A percentile compares a stretch with the other conserved stretches of the same genome.
These are phyloP conservation scores for Monodelphis domestica DNA, from an alignment of 2,797 vertebrate genomes.

Conservation along the genomic window DNA sequence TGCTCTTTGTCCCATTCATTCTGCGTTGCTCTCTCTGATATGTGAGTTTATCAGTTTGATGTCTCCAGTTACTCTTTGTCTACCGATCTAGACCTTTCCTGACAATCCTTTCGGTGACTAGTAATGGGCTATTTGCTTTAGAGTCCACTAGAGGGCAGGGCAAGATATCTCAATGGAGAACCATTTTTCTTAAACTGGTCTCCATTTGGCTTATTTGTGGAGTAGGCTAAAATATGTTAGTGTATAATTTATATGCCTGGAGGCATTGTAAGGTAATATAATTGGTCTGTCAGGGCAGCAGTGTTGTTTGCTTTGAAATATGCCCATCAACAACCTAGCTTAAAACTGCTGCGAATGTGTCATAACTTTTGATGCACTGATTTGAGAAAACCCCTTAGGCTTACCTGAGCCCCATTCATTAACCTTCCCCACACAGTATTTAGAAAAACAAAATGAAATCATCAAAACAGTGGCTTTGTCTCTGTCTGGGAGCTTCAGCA, in stretches of 20 bases:
- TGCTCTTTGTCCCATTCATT: background rate
- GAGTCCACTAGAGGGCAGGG: constrained; percentile 83
- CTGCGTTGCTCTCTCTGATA: background rate
- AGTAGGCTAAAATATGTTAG: constrained; percentile 64
- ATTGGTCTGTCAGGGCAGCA: constrained; percentile 80
- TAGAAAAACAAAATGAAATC: constrained; percentile 47
- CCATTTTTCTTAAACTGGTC: background rate
- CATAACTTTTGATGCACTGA: constrained; percentile 73
- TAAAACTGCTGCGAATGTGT: constrained; percentile 66
- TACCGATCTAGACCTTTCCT: background rate
- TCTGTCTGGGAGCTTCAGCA: constrained; percentile 11
- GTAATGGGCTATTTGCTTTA: background rate
- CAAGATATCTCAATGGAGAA: constrained; percentile 43
- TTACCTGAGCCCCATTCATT: constrained; percentile 66
- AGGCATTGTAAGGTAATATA: constrained; percentile 81
- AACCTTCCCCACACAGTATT: constrained; percentile 54
- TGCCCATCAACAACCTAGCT: constrained; percentile 78
- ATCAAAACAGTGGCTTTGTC: constrained; percentile 19
- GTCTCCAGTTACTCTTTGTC: background rate
- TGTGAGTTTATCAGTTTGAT: constrained; percentile 7
- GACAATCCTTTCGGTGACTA: background rate
- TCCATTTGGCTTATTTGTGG: constrained; percentile 54
- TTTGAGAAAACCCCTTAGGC: constrained; percentile 60
- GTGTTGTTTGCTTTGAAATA: constrained; percentile 82
- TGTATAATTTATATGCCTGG: constrained; percentile 84